Evolutionary conservation across 2,888 invertebrate species (phyloP).

Genomic region (Himalopsyche kuldschensis): DNA sequence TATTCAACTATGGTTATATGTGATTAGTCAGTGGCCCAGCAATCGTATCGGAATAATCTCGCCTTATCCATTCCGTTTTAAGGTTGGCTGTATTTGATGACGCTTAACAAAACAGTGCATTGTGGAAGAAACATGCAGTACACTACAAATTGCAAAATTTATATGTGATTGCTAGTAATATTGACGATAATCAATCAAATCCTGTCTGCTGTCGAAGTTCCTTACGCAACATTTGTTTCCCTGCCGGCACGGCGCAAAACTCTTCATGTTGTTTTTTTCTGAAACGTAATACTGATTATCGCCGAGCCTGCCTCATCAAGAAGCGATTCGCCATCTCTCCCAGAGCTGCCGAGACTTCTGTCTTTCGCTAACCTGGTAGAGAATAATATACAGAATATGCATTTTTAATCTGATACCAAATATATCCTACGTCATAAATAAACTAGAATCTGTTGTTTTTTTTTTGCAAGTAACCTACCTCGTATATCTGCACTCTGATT

Average conservation of each 20-base stretch:
- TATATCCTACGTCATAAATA: background rate
- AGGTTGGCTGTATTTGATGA: slow-evolving; percentile 34
- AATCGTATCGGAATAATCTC: background rate
- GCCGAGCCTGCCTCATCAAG: slow-evolving; percentile 6
- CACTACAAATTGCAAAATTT: background rate
- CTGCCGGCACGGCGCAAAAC: background rate
- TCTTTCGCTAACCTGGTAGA: slow-evolving; percentile 7
- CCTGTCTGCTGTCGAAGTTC: background rate
- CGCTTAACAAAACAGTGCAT: slow-evolving; percentile 33
- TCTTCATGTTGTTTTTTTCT: slow-evolving; percentile 1
- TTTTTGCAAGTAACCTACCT: background rate
- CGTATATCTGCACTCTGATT: background rate
- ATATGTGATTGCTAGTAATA: background rate
- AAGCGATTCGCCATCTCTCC: slow-evolving; percentile 22
- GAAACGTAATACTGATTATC: background rate
- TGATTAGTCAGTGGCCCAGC: background rate
- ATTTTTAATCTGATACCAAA: background rate
- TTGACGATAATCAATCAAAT: background rate
- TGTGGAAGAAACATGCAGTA: slow-evolving; percentile 23
- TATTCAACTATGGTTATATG: background rate
- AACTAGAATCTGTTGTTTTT: background rate
- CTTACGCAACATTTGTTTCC: background rate
- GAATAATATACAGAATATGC: background rate
- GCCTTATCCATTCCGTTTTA: slow-evolving; percentile 3
- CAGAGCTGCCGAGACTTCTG: slow-evolving; percentile 21